These are phyloP conservation scores for Plutella xylostella DNA, from an alignment of 2,888 invertebrate species.

Conservation along the genomic window DNA sequence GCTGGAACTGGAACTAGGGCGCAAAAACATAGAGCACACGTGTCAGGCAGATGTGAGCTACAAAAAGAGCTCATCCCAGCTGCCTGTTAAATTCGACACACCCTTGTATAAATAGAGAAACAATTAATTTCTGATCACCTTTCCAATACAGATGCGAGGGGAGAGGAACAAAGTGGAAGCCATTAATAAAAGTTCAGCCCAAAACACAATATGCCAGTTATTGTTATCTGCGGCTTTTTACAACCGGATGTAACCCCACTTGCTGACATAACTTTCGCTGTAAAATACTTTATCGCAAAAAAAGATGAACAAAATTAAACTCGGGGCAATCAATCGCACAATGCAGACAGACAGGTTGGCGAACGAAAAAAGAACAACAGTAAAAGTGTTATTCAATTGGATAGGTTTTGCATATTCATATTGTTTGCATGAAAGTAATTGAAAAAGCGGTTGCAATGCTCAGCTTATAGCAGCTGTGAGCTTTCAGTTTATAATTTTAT, in stretches of 20 bases:
- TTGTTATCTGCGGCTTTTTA: neutral
- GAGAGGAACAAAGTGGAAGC: neutral
- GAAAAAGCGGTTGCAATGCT: too few relatives aligned
- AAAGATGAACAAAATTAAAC: constrained; percentile 23
- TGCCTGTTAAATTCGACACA: constrained; percentile 22
- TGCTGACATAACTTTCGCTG: constrained; percentile 24
- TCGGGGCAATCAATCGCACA: constrained; percentile 22
- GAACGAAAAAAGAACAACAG: constrained; percentile 17
- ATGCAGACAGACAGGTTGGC: constrained; percentile 14
- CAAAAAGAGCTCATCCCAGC: constrained; percentile 26
- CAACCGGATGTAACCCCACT: constrained; percentile 1
- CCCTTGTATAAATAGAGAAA: constrained; percentile 8
- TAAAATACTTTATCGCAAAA: constrained; percentile 17
- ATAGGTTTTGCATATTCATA: too few relatives aligned
- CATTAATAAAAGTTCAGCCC: neutral
- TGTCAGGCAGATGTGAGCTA: constrained; percentile 46
- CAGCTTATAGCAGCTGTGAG: too few relatives aligned
- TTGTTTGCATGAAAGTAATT: too few relatives aligned
- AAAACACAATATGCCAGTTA: neutral
- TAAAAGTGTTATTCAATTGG: too few relatives aligned
- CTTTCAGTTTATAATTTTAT: too few relatives aligned
- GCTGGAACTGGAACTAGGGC: too few relatives aligned
- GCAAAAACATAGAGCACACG: constrained; percentile 28
- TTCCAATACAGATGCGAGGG: constrained; percentile 1
- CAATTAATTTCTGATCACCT: constrained; percentile 4